Evolutionary conservation across 2,113 vertebrate species (phyloP).

Genomic region (Paradoxurus hermaphroditus): DNA sequence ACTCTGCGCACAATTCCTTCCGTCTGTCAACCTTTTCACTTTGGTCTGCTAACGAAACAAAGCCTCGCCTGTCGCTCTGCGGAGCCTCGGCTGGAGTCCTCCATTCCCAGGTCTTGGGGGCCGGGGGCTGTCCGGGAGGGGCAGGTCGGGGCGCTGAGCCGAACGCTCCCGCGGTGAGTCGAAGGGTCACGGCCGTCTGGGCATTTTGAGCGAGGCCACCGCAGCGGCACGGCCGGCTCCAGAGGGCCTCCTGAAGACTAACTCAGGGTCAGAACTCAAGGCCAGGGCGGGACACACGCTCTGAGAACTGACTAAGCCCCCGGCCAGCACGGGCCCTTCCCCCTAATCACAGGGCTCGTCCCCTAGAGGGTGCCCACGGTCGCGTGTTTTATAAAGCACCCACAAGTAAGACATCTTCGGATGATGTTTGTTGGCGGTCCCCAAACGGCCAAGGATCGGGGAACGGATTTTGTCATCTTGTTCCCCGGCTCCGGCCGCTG

Average conservation of each 20-base stretch:
- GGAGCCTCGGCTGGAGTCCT: not conserved
- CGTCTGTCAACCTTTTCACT: no score
- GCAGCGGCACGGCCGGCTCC: accelerated
- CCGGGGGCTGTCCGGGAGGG: accelerated
- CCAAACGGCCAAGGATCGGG: no score
- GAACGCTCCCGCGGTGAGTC: accelerated
- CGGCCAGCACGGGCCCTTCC: accelerated
- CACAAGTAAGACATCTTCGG: not conserved
- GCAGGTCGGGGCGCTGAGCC: not conserved
- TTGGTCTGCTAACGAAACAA: accelerated
- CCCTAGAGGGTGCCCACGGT: accelerated
- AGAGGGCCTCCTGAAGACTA: accelerated
- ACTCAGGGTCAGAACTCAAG: accelerated
- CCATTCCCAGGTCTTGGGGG: not conserved
- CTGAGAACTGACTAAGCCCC: not conserved
- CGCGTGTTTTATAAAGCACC: not conserved
- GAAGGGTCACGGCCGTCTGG: not conserved
- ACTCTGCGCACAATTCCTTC: not conserved
- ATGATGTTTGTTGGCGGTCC: not conserved
- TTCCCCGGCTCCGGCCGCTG: accelerated
- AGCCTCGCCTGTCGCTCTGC: not conserved
- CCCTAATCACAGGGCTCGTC: no score
- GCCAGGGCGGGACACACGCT: not conserved
- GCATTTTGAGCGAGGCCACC: accelerated
- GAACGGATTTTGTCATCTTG: accelerated